Evolutionary conservation across 1,140 invertebrate genomes (phyloP), one percentile per base, ranked within the genome.

Genomic region (Metopolophium dirhodum): DNA sequence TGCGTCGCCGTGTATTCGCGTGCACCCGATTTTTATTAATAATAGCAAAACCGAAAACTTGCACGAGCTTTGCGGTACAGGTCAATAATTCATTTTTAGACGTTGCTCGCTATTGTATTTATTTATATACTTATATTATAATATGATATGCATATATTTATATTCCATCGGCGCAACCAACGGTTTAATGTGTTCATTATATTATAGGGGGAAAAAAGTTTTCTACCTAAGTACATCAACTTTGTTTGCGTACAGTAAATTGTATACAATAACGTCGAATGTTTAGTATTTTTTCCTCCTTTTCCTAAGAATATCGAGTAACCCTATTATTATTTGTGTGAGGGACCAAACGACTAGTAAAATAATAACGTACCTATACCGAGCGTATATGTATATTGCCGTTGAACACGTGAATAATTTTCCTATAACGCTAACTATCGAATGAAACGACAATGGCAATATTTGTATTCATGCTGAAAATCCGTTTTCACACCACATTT

Each of bases 321-420:
- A 89, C 30, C 87, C 87, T 54, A 87, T 57, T 89, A 57, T 89
- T 89, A 89, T 88, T 89, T 89, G 37, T 41, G 51, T 45, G 11
- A 45, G 26, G n/a, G 37, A 90, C 57, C 26, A 35, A 89, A 41
- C 51, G 22, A 30, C 87, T 37, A 37, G 47, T 30, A 41, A 41
- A 90, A 90, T 61, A 90, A 90, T 61, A 90, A 41, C 54, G 88
- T 41, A 90, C 35, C 22, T 51, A 51, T 51, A 51, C 30, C n/a
- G 61, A 68, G 14, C n/a, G 51, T 68, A 41, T 30, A 61, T 68
- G 89, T 30, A 68, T 90, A 90, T 68, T 68, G 37, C 26, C 11
- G 51, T 89, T 41, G n/a, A 90, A 68, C 54, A 89, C 51, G 88
- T 37, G 89, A 90, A 90, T 90, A 90, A 90, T 90, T 90, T 90